Conservation (phyloP, 2,888 invertebrate genomes). For the Drosophila lacicola region DNA sequence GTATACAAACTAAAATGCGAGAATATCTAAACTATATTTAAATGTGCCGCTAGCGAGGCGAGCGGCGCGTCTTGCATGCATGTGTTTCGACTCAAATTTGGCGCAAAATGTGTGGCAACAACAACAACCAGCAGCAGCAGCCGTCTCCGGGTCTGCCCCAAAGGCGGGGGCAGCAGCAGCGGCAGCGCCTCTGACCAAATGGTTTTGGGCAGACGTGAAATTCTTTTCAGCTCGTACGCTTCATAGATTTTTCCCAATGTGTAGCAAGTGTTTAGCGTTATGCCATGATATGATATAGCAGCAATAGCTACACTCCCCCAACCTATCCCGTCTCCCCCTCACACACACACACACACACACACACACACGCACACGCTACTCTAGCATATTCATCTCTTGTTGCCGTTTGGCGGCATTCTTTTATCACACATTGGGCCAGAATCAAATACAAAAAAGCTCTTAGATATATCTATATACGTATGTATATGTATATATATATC, state of each 20-base stretch:
- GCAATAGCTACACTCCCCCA: conserved; percentile 6
- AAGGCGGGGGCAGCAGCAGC: conserved; percentile 1
- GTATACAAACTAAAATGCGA: conserved; percentile 23
- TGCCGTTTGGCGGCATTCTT: conserved; percentile 50
- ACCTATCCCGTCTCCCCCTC: not conserved
- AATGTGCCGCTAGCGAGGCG: conserved; percentile 38
- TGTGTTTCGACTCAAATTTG: conserved; percentile 62
- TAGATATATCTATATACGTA: not conserved
- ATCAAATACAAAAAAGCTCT: conserved; percentile 2
- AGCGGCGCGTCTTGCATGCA: conserved; percentile 49
- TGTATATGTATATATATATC: not conserved
- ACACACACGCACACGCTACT: not conserved
- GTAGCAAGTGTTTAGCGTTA: conserved; percentile 31
- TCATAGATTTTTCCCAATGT: conserved; percentile 35
- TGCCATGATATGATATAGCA: conserved; percentile 37
- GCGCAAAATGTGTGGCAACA: conserved; percentile 60
- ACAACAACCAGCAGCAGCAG: conserved; percentile 17
- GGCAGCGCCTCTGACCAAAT: conserved; percentile 41
- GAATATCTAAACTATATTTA: conserved; percentile 56
- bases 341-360: not conserved
- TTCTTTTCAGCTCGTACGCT: conserved; percentile 31
- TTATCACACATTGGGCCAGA: conserved; percentile 45
- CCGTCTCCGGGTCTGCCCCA: conserved; percentile 33
- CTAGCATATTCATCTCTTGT: no score
- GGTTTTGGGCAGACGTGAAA: conserved; percentile 41